Base-by-base conservation (phyloP, 1,140 invertebrate genomes). In the Dufourea novaeangliae region DNA sequence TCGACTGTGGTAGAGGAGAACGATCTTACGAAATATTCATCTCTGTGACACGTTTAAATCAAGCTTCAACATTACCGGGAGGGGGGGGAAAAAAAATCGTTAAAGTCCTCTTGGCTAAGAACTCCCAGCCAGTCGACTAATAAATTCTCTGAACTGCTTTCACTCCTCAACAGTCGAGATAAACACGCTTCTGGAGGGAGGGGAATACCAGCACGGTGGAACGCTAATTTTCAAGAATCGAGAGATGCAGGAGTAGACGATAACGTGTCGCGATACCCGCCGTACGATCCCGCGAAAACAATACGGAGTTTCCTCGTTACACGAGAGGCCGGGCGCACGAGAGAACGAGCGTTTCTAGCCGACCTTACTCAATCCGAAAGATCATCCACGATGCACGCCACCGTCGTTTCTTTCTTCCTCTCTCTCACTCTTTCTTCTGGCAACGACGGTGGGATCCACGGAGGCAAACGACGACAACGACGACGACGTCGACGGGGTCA, bases 311-410 rank as follows among this genome's bases (percentile, higher is more conserved):
- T 67, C 72, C 63, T 37, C 63, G 72, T 67, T 67, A 46, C 62
- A 32, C 52, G 63, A 57, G 59, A 8, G 7, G 10, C 29, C 17
- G 17, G 29, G 41, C 39, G n/a, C 59, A n/a, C 22, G 41, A 25
- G 11, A 17, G 39, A 5, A 2, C 50, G 56, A 71, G 27, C 54
- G 54, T 57, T 57, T 32, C 54, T 57, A 29, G 4, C 27, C 54
- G 54, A 57, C 54, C 69, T 50, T 41, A 41, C 56, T 46, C 56
- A 44, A 71, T 32, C 39, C 56, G 72, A 66, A 44, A 74, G 72
- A 74, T 74, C 72, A 67, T 74, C 20, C 63, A 7, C 63, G 63
- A 73, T 64, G 59, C 56, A 64, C 59, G 34, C 59, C 41, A 72
- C 44, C 50, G 71, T 75, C 59, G 59, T 39, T 7, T 17, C 20